Percentiles rank a stretch among this genome's conserved stretches.
Conservation (phyloP, 2,113 vertebrate species). For the Carollia perspicillata region DNA sequence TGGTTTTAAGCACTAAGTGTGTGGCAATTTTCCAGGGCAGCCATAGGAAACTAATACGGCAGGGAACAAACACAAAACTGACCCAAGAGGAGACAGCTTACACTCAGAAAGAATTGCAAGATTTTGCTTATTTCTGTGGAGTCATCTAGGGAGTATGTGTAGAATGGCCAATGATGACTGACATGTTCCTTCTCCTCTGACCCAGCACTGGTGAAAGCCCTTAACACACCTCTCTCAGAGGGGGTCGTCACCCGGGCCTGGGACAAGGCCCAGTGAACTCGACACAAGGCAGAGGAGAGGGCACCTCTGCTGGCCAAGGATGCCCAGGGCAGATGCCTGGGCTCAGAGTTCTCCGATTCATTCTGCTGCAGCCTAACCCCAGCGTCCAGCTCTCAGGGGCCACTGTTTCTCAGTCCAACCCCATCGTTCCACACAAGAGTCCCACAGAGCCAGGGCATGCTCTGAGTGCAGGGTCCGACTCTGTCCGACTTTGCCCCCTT, state of each 20-base stretch:
- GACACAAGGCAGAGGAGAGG: not conserved
- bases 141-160: not conserved
- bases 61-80: not conserved
- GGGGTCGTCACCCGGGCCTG: not conserved
- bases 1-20: not conserved
- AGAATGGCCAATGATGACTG: not conserved
- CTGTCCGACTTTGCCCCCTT: not conserved
- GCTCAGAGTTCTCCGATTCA: not conserved
- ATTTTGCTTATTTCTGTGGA: not conserved
- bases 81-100: not conserved
- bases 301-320: not conserved
- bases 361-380: not conserved
- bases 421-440: not conserved
- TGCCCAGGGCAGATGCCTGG: not conserved
- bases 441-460: not conserved
- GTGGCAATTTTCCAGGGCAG: not conserved
- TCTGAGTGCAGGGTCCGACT: not conserved
- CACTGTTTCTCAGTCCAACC: not conserved
- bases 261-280: not conserved
- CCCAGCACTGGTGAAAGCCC: not conserved
- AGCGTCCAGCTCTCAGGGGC: not conserved
- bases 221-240: not conserved
- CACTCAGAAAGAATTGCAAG: not conserved
- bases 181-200: not conserved
- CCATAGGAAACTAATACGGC: not conserved